These are phyloP conservation scores for Anagrus nilaparvatae DNA, from an alignment of 1,140 invertebrate genomes.

Conservation along the genomic window DNA sequence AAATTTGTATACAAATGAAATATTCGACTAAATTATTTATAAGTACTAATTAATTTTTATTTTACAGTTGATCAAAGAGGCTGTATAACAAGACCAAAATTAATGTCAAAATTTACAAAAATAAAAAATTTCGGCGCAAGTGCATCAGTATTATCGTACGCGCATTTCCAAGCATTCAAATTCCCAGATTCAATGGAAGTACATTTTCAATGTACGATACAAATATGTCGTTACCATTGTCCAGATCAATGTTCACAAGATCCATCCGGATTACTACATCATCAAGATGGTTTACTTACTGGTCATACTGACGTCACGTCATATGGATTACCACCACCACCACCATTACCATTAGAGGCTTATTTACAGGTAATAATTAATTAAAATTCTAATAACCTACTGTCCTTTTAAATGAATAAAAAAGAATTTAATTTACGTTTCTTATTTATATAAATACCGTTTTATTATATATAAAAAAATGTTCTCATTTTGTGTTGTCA, in stretches of 20 bases:
- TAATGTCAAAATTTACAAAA: slow-evolving; percentile 90
- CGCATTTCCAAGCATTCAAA: slow-evolving; percentile 91
- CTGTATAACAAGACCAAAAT: slow-evolving; percentile 81
- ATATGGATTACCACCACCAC: slow-evolving; percentile 56
- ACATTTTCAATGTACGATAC: slow-evolving; percentile 92
- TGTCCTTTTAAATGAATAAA: no score
- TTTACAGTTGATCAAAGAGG: slow-evolving; percentile 76
- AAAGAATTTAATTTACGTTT: no score
- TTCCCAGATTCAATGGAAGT: slow-evolving; percentile 95
- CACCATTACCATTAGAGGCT: slow-evolving; percentile 48
- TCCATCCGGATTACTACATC: slow-evolving; percentile 33
- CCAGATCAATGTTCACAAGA: slow-evolving; percentile 76
- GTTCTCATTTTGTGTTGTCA: slow-evolving; percentile 20
- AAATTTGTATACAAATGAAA: no score
- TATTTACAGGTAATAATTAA: slow-evolving; percentile 43
- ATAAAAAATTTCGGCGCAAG: slow-evolving; percentile 92
- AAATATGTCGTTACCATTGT: slow-evolving; percentile 86
- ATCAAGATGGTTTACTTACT: slow-evolving; percentile 36
- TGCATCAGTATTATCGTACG: slow-evolving; percentile 83
- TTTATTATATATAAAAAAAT: no score
- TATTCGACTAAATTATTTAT: no score
- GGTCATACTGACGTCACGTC: slow-evolving; percentile 49
- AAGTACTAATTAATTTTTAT: no score
- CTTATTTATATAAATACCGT: no score
- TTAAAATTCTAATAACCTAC: neutral